A percentile compares a stretch with the other conserved stretches of the same genome.
phyloP scores from a whole-genome alignment of 2,113 vertebrate genomes.

The Orthonyx spaldingii region DNA sequence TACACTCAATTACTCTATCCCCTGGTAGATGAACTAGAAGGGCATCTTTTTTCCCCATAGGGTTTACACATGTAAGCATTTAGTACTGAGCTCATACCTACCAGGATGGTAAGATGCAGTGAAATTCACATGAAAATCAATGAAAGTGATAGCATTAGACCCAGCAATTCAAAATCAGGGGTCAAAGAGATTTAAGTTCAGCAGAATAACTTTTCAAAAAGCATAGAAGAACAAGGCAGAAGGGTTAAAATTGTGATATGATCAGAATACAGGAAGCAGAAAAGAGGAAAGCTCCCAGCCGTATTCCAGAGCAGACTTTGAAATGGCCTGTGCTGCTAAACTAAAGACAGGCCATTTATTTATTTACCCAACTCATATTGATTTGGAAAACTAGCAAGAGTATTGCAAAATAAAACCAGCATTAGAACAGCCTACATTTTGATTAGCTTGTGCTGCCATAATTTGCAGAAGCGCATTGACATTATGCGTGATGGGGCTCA shows the following conservation, averaged over 20 bases:
- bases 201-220: not conserved
- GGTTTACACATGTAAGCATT: not conserved
- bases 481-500: constrained; percentile 43
- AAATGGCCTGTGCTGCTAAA: not conserved
- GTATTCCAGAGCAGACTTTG: not conserved
- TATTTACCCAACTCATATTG: not conserved
- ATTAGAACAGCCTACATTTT: not conserved
- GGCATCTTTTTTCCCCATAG: not conserved
- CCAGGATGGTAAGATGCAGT: not conserved
- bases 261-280: not conserved
- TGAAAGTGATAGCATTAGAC: not conserved
- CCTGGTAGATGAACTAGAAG: not conserved
- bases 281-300: not conserved
- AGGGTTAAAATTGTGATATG: not conserved
- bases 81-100: not conserved
- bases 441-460: constrained; percentile 13
- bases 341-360: not conserved
- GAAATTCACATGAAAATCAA: not conserved
- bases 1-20: not conserved
- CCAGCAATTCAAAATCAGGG: not conserved
- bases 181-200: not conserved
- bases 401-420: constrained; percentile 1
- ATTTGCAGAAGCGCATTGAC: constrained; percentile 25
- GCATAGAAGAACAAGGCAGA: not conserved
- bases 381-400: constrained; percentile 4